Evolutionary conservation across 2,888 invertebrate species (phyloP), one percentile per base, ranked within the genome.

Genomic region (Protophormia terraenovae): DNA sequence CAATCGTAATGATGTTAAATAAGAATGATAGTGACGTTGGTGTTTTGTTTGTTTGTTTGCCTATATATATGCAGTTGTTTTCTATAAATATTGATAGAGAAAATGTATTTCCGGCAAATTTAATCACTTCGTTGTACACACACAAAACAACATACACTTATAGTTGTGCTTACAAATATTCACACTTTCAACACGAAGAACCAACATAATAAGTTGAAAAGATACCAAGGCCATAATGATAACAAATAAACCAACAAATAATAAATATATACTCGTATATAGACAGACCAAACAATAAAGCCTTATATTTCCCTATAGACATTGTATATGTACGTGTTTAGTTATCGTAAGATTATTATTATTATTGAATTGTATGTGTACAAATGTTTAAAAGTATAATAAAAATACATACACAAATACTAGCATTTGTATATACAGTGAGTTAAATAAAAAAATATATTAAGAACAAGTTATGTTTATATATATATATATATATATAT

Each of bases 71-170:
- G 7, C 14, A 6, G 27, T 19, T n/a, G 2, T 60, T 41, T 47
- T 67, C 53, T 55, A 77, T 71, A 82, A 77, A 77, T 83, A 72
- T 66, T 77, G 58, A 77, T 67, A 41, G 12, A 38, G 60, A 72
- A 83, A 66, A 76, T 71, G 38, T 45, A 58, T 66, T 83, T 72
- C 41, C 38, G 58, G 72, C 47, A 72, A 72, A 72, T 77, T 47
- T 83, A 77, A 77, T 83, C 77, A 72, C 71, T 77, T 60, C 24
- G 3, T 50, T 50, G 12, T 29, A n/a, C 12, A 45, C 53, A 32
- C 14, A 55, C n/a, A n/a, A n/a, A n/a, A n/a, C n/a, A 16, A 3
- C 60, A 41, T 0, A 38, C 19, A 62, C 16, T n/a, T n/a, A n/a
- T n/a, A 58, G 19, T 16, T 50, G 32, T 29, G n/a, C 12, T 53